Base-by-base conservation (phyloP, 2,797 vertebrate species). In the Darevskia nairensis region DNA sequence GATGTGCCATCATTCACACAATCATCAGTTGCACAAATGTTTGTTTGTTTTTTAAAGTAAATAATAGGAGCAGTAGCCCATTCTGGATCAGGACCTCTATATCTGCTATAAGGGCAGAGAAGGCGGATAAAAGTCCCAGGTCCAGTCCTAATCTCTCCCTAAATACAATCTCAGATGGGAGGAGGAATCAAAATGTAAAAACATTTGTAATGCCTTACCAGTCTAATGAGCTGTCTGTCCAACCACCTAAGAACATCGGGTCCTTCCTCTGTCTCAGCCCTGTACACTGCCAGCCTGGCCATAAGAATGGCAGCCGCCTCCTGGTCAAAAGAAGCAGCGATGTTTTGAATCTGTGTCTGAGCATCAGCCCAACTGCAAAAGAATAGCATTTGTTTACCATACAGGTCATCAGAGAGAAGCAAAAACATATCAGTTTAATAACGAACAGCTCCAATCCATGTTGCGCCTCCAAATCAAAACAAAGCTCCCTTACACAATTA, bases 201-300 rank as follows among this genome's bases (percentile, higher is more conserved):
- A 84, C 71, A 86, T 59, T 69, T 50, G 50, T 61, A 3, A 21
- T 0, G 87, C 64, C 95, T 92, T 96, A 99, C 98, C 98, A 99
- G 96, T 82, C 98, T 96, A 94, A 99, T 99, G 39, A 99, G 98
- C 86, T 99, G 99, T 85, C 99, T 96, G 95, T 99, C 99, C 90
- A 99, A 92, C 99, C 99, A 99, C 5, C 99, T 94, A n/a, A 99
- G 97, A 29, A 99, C 99, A 77, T 99, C 99, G 0, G 99, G 99
- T 4, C 99, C 98, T 92, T 99, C 99, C 94, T 99, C 99, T 0
- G 98, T 98, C 94, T 99, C 98, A 0, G 98, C 98, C 77, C 98
- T 97, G 82, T 98, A 98, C 85, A 99, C 98, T 1, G 98, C 98
- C 95, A 99, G 84, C 46, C 99, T 97, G 0, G 99, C 99, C 99